Percentiles rank a stretch among this genome's conserved stretches.
phyloP scores from a whole-genome alignment of 2,113 vertebrate genomes.

The Larimichthys crocea region DNA sequence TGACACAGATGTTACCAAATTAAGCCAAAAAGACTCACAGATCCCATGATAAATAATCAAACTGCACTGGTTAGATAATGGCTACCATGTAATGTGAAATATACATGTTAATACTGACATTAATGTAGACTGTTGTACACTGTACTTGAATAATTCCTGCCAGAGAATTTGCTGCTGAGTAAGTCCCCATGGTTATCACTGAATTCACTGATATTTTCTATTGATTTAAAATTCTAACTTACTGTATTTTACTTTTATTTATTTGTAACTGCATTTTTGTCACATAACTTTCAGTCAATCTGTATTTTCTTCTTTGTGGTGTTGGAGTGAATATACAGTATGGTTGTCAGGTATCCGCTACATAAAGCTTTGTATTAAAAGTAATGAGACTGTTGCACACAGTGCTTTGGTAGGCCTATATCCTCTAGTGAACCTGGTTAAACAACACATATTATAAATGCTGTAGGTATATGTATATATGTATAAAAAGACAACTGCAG shows the following conservation, averaged over 20 bases:
- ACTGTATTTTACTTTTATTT: neutral
- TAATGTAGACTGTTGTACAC: neutral
- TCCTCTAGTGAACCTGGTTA: neutral
- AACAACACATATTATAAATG: constrained; percentile 6
- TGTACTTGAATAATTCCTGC: constrained; percentile 8
- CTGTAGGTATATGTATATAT: neutral
- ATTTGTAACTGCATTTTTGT: neutral
- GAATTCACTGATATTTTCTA: neutral
- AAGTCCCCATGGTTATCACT: neutral
- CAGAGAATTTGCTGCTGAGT: constrained; percentile 26
- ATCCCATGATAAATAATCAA: neutral
- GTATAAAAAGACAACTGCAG: too few relatives aligned
- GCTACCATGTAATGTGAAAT: constrained; percentile 5
- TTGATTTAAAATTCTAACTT: neutral
- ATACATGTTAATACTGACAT: neutral
- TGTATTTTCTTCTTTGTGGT: neutral
- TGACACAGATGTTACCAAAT: neutral
- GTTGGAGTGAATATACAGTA: constrained; percentile 1
- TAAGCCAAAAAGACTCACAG: neutral
- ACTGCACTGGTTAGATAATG: neutral
- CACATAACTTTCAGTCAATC: neutral
- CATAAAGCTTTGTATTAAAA: constrained; percentile 5
- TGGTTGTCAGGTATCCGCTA: constrained; percentile 1
- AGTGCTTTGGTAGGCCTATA: neutral
- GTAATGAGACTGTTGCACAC: neutral